phyloP scores from a whole-genome alignment of 2,113 vertebrate genomes.

The Sebastes fasciatus region DNA sequence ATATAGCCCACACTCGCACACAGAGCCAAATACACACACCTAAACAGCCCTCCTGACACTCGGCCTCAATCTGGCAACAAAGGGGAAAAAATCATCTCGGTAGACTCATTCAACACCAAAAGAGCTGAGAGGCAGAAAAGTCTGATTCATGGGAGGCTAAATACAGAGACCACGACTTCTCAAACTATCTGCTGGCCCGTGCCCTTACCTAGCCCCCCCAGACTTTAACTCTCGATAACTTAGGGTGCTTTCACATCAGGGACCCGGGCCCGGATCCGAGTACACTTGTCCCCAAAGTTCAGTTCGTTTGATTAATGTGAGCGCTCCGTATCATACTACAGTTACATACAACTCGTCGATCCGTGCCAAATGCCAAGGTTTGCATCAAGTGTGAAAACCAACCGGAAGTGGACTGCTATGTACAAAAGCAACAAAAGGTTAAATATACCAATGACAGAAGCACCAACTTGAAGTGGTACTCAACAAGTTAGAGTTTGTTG shows the following conservation, averaged over 20 bases:
- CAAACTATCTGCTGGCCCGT: constrained; percentile 35
- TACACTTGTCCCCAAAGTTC: too few relatives aligned
- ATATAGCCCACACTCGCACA: constrained; percentile 46
- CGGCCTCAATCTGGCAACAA: constrained; percentile 74
- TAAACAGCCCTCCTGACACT: constrained; percentile 73
- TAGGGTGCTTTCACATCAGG: too few relatives aligned
- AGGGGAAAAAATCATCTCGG: constrained; percentile 48
- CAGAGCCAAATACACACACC: constrained; percentile 64
- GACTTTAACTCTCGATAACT: background rate
- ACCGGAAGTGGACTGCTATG: too few relatives aligned
- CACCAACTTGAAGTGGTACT: constrained; percentile 61
- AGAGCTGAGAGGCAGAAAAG: constrained; percentile 70
- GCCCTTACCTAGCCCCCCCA: constrained; percentile 7
- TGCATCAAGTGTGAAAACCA: too few relatives aligned
- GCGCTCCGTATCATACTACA: too few relatives aligned
- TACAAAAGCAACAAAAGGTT: constrained; percentile 64
- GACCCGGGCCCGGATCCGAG: too few relatives aligned
- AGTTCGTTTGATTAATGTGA: too few relatives aligned
- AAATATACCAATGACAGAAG: constrained; percentile 63
- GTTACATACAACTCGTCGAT: too few relatives aligned
- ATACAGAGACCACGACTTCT: constrained; percentile 55
- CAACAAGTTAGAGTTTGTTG: constrained; percentile 76
- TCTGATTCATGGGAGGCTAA: constrained; percentile 59
- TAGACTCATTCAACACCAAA: constrained; percentile 64
- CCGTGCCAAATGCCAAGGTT: too few relatives aligned